A percentile compares a stretch with the other conserved stretches of the same genome.
Conservation (phyloP, 2,888 invertebrate species). For the Alentia gelatinosa region DNA sequence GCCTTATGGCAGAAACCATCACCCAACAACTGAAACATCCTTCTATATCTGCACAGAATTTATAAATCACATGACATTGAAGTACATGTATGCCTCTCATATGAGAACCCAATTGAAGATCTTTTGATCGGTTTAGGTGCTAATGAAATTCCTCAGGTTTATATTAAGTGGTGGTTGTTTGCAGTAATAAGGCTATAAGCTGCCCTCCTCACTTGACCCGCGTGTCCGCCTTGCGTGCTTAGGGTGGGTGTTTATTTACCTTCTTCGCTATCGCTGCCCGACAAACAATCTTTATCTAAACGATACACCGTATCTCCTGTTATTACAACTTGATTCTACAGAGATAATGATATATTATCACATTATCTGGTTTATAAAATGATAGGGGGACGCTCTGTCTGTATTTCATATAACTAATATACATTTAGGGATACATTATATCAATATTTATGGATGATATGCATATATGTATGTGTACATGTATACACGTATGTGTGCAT, state of each 20-base stretch:
- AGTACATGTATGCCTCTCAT: not conserved
- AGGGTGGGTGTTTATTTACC: slow-evolving; percentile 22
- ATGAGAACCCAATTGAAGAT: not conserved
- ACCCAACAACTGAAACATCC: not conserved
- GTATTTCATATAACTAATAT: not conserved
- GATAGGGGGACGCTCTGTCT: not conserved
- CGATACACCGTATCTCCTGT: slow-evolving; percentile 48
- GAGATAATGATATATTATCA: slow-evolving; percentile 37
- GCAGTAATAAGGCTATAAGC: not conserved
- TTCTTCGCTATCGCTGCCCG: not conserved
- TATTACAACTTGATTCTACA: slow-evolving; percentile 49
- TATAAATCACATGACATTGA: not conserved
- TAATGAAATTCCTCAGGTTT: not conserved
- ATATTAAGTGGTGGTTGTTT: not conserved
- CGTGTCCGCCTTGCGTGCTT: not conserved
- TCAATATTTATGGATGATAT: not conserved
- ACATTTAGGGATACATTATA: not conserved
- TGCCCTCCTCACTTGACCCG: not conserved
- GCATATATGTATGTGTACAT: not conserved
- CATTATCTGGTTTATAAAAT: slow-evolving; percentile 34
- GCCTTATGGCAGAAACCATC: not conserved
- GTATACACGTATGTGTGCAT: not conserved
- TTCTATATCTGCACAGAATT: not conserved
- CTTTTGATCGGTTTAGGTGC: not conserved
- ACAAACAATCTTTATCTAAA: slow-evolving; percentile 27